Base-by-base conservation (phyloP, 2,888 invertebrate species). In the Allophyes oxyacanthae region DNA sequence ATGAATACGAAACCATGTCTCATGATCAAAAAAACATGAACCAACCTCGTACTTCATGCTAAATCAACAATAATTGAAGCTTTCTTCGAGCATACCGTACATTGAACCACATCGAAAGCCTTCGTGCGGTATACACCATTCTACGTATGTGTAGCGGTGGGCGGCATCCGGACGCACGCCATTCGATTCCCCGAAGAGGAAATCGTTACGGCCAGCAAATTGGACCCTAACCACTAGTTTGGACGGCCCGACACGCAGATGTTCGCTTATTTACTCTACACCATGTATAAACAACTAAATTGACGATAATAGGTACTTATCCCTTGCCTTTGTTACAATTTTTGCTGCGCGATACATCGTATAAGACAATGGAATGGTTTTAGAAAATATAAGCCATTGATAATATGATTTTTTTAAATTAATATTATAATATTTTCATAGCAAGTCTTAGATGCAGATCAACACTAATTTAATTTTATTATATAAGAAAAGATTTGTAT, bases 101-200 rank as follows among this genome's bases (percentile, higher is more conserved):
- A 55, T 63, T 64, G 56, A 64, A 72, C 66, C 50, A 72, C 64
- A 59, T 56, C 48, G 51, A 58, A 71, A 59, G 56, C 52, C 59
- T 70, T 48, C 51, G 58, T 56, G 56, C 41, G 46, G 51, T 60
- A 59, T 67, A 57, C 56, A 66, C 45, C 61, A 42, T 51, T 69
- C 62, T 67, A 60, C 64, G 55, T 74, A 65, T 52, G 53, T 69
- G 72, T 70, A 70, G 74, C 70, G 74, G 88, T 88, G 86, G 90
- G 90, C 89, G 90, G 83, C 78, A 78, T 88, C 87, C 88, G 88
- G 87, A 84, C 88, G 87, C 92, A 92, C 92, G 92, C 91, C 84
- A 92, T 90, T 90, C 91, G 88, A 91, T 92, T 93, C 92, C 92
- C 91, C 88, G 92, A 91, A 93, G 91, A 93, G 92, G 92, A 92